Conservation (phyloP, 2,113 vertebrate species). For the Stomatorhinus ivindoensis region DNA sequence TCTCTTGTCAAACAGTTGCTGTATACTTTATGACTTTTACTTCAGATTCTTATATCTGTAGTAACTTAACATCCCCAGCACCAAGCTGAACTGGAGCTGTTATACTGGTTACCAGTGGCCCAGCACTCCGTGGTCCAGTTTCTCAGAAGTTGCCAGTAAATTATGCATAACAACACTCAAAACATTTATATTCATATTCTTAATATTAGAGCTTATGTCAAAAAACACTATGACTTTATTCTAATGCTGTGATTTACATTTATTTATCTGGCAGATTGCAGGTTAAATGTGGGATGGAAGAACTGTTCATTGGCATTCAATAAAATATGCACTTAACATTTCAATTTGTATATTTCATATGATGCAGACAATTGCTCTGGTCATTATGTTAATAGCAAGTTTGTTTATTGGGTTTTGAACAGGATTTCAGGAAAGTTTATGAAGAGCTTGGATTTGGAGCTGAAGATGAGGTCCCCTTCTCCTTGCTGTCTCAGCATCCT, state of each 20-base stretch:
- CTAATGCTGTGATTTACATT: background rate
- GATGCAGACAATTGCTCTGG: background rate
- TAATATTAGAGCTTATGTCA: background rate
- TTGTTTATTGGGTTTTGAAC: background rate
- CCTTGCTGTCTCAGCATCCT: conserved; percentile 66
- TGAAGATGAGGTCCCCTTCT: conserved; percentile 56
- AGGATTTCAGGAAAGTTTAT: conserved; percentile 59
- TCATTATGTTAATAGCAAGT: background rate
- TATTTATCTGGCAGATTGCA: background rate
- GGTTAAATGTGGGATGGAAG: background rate
- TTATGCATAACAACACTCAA: background rate
- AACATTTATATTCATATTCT: background rate
- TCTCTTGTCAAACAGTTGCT: background rate
- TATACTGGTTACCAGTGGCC: background rate
- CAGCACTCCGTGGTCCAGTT: background rate
- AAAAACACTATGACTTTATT: background rate
- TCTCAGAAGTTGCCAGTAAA: background rate
- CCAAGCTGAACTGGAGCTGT: background rate
- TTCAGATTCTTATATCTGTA: no score
- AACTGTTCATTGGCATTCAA: background rate
- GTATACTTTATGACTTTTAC: background rate
- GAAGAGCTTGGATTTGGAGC: conserved; percentile 57
- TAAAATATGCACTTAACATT: background rate
- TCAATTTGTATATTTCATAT: background rate
- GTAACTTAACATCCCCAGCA: background rate